These are phyloP conservation scores for Pampusana beccarii DNA, from an alignment of 2,113 vertebrate species.

Conservation along the genomic window DNA sequence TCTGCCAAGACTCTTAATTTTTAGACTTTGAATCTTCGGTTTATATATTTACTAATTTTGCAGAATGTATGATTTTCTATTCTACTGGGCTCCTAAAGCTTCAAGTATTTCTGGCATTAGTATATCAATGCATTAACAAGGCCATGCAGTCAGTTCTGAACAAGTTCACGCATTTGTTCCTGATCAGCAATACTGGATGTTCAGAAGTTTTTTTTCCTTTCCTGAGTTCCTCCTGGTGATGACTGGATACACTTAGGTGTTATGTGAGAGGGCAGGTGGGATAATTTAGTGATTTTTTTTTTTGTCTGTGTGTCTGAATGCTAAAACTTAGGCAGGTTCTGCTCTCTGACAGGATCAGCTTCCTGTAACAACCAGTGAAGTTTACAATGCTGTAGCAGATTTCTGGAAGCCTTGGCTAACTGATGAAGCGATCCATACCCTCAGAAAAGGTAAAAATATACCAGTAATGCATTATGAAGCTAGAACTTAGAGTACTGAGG, in stretches of 20 bases:
- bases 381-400: constrained; percentile 86
- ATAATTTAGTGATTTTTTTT: background rate
- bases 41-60: background rate
- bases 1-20: background rate
- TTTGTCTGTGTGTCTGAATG: background rate
- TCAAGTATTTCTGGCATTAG: background rate
- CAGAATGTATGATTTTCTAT: background rate
- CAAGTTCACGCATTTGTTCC: background rate
- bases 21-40: background rate
- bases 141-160: background rate
- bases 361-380: constrained; percentile 77
- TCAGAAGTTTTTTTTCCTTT: background rate
- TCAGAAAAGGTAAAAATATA: constrained; percentile 82
- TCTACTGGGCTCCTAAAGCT: background rate
- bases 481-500: background rate
- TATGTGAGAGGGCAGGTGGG: background rate
- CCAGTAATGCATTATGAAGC: background rate
- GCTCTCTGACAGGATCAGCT: constrained; percentile 86
- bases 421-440: constrained; percentile 82
- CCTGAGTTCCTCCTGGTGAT: background rate
- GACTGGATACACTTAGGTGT: background rate
- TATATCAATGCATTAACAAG: background rate
- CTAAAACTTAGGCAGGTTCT: background rate
- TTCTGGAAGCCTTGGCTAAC: constrained; percentile 91
- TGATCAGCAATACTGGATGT: background rate